These are phyloP conservation scores for Pentalonia nigronervosa DNA, from an alignment of 1,140 invertebrate genomes.

Conservation along the genomic window DNA sequence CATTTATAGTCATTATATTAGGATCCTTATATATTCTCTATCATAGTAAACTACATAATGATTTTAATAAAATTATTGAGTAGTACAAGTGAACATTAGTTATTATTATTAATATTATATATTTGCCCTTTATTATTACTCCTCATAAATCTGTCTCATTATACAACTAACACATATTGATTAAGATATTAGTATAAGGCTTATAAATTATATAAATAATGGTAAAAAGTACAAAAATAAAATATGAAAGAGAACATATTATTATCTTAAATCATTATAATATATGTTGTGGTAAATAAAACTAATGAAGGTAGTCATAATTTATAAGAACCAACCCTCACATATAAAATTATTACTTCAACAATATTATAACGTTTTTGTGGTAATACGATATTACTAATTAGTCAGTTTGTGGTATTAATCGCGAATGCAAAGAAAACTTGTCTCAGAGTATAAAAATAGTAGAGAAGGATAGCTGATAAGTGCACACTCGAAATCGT, in stretches of 20 bases:
- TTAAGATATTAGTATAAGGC: background rate
- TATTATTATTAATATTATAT: background rate
- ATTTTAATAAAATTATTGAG: background rate
- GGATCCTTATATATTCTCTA: too few relatives aligned
- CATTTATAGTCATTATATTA: too few relatives aligned
- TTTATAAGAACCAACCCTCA: too few relatives aligned
- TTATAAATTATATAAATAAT: background rate
- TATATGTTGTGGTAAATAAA: too few relatives aligned
- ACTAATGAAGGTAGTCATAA: background rate
- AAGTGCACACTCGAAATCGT: background rate
- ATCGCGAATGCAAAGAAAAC: background rate
- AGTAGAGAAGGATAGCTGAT: rapidly evolving
- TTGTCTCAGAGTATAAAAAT: too few relatives aligned
- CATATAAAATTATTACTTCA: background rate
- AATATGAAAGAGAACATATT: too few relatives aligned
- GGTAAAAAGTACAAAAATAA: background rate
- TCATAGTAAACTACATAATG: background rate
- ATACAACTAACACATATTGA: background rate
- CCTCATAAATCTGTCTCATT: background rate
- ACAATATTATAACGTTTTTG: background rate
- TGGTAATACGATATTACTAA: background rate
- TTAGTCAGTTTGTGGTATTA: background rate
- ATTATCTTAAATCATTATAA: too few relatives aligned
- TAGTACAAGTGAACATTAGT: background rate
- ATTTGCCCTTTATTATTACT: background rate